phyloP scores from a whole-genome alignment of 2,888 invertebrate species.

The Spisula subtruncata region DNA sequence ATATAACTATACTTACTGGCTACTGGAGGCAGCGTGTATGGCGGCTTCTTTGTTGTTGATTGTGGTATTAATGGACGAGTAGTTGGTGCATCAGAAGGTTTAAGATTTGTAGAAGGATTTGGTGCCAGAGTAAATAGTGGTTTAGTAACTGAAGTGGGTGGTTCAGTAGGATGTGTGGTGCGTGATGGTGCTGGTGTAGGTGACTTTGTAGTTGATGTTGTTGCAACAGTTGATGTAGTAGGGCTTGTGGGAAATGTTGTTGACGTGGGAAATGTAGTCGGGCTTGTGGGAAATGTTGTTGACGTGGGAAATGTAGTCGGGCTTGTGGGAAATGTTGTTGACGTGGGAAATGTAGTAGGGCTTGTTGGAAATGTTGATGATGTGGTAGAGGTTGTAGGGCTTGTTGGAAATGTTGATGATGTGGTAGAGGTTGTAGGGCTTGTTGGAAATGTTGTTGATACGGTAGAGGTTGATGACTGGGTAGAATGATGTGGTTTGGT shows the following conservation, averaged over 20 bases:
- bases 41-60: conserved; percentile 16
- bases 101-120: not conserved
- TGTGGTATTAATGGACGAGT: not conserved
- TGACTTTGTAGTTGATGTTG: not conserved
- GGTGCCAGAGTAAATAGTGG: not conserved
- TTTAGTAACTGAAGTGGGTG: not conserved
- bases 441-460: too few relatives aligned
- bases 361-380: not conserved
- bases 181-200: not conserved
- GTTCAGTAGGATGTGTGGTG: not conserved
- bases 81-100: not conserved
- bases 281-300: not conserved
- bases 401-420: too few relatives aligned
- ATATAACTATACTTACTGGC: conserved; percentile 34
- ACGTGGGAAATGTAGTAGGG: not conserved
- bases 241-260: not conserved
- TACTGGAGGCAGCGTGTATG: conserved; percentile 37
- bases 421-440: too few relatives aligned
- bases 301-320: not conserved
- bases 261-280: not conserved
- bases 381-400: too few relatives aligned
- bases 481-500: not conserved
- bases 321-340: not conserved
- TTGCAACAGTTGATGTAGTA: not conserved
- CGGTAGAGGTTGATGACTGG: too few relatives aligned